Conservation (phyloP, 2,113 vertebrate species). For the Eudyptes chrysolophus region DNA sequence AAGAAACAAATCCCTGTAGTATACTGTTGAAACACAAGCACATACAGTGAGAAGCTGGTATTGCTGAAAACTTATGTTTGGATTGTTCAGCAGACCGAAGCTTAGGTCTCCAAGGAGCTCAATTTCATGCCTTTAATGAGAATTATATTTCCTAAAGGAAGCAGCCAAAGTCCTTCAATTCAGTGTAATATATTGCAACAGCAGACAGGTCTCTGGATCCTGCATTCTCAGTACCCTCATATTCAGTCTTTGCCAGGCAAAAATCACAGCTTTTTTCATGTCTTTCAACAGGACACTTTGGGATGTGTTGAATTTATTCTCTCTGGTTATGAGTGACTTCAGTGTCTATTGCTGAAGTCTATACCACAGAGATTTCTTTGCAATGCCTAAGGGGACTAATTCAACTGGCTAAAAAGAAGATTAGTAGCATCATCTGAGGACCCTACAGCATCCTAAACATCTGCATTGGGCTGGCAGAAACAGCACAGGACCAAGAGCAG, state of each 20-base stretch:
- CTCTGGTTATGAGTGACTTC: not conserved
- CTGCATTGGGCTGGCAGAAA: not conserved
- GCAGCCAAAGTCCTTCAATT: not conserved
- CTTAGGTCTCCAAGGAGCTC: slow-evolving; percentile 6
- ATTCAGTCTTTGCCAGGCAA: not conserved
- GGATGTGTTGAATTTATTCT: not conserved
- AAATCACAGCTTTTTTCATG: not conserved
- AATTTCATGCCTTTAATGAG: slow-evolving; percentile 22
- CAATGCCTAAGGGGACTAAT: not conserved
- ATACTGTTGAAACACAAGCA: not conserved
- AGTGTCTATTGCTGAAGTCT: not conserved
- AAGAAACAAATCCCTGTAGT: not conserved
- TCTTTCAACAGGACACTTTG: not conserved
- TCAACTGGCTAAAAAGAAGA: not conserved
- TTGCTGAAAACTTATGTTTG: not conserved
- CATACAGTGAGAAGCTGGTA: not conserved
- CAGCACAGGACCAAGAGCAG: not conserved
- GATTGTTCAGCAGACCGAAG: not conserved
- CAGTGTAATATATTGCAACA: not conserved
- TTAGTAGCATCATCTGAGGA: not conserved
- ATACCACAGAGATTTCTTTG: not conserved
- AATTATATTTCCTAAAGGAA: slow-evolving; percentile 43
- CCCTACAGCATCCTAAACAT: not conserved
- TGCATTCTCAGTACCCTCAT: not conserved
- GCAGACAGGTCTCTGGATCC: not conserved